phyloP scores from a whole-genome alignment of 2,888 invertebrate species.

The Yponomeuta plumbellus region DNA sequence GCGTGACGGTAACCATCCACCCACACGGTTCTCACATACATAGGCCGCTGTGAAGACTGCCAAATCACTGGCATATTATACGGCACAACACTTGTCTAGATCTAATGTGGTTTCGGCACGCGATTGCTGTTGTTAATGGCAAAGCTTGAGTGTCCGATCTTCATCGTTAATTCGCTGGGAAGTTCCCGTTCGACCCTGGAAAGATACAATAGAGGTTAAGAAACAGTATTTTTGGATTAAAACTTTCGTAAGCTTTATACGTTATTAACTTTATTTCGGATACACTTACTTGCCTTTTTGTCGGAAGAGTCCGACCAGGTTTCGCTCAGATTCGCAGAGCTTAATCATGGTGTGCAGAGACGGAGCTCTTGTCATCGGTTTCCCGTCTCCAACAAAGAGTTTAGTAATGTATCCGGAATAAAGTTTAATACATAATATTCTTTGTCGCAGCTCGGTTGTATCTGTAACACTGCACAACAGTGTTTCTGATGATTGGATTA shows the following conservation, averaged over 20 bases:
- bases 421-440: too few species aligned
- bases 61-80: constrained; percentile 76
- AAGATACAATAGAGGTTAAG: not conserved
- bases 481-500: too few species aligned
- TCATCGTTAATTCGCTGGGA: constrained; percentile 47
- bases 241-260: not conserved
- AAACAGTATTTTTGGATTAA: not conserved
- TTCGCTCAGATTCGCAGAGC: too few species aligned
- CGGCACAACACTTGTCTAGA: constrained; percentile 25
- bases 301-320: too few species aligned
- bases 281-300: too few species aligned
- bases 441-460: too few species aligned
- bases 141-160: constrained; percentile 31
- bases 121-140: constrained; percentile 38
- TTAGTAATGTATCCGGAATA: too few species aligned
- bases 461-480: too few species aligned
- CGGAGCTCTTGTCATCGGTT: too few species aligned
- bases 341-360: too few species aligned
- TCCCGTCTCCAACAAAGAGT: too few species aligned
- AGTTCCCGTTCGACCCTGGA: constrained; percentile 23
- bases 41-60: constrained; percentile 78
- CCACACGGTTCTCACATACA: constrained; percentile 82
- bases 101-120: constrained; percentile 37
- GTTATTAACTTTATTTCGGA: too few species aligned
- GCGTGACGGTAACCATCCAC: constrained; percentile 83